A percentile compares a stretch with the other conserved stretches of the same genome.
Evolutionary conservation across 2,888 invertebrate species (phyloP).

Genomic region (Oeneis ivallda): DNA sequence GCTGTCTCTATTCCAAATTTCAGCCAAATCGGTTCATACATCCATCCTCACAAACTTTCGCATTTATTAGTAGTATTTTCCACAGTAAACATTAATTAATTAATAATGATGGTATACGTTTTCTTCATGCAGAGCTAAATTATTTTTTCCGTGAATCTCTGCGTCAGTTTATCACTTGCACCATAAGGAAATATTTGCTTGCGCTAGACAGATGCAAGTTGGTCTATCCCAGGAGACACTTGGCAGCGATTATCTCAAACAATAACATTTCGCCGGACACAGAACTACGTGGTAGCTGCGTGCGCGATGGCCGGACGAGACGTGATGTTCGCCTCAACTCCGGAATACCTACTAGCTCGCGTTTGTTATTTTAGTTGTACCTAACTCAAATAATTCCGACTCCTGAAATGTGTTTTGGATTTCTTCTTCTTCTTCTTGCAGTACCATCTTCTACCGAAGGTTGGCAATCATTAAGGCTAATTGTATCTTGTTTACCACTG

Average conservation of each 20-base stretch:
- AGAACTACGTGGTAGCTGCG: neutral
- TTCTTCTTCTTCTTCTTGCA: too few relatives aligned
- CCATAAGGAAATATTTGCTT: constrained; percentile 53
- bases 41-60: too few relatives aligned
- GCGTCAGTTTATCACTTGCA: constrained; percentile 38
- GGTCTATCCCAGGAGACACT: constrained; percentile 54
- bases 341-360: constrained; percentile 39
- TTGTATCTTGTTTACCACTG: too few relatives aligned
- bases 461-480: too few relatives aligned
- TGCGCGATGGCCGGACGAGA: constrained; percentile 19
- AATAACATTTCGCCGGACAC: constrained; percentile 45
- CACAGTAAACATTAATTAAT: too few relatives aligned
- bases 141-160: neutral
- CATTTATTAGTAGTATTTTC: too few relatives aligned
- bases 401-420: constrained; percentile 42
- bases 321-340: constrained; percentile 40
- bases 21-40: too few relatives aligned
- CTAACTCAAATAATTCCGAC: constrained; percentile 51
- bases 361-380: constrained; percentile 64
- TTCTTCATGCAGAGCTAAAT: neutral
- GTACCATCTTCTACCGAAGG: too few relatives aligned
- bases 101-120: too few relatives aligned
- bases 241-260: constrained; percentile 54
- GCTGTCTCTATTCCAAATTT: too few relatives aligned
- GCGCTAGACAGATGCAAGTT: constrained; percentile 70